These are phyloP conservation scores for Leucania comma DNA, from an alignment of 2,888 invertebrate species.

Conservation along the genomic window DNA sequence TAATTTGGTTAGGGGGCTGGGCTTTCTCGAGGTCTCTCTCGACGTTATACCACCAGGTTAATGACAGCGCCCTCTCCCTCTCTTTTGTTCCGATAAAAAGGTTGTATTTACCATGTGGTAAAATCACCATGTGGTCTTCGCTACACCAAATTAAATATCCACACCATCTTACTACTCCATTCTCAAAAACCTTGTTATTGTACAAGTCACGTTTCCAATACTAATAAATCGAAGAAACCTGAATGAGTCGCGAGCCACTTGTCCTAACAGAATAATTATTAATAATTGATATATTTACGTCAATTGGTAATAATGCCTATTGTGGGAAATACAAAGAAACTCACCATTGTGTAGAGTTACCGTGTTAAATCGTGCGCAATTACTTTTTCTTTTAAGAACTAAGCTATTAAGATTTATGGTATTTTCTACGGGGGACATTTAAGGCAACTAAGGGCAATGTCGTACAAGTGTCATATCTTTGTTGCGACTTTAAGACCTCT, in stretches of 20 bases:
- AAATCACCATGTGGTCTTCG: too few species aligned
- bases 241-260: slow-evolving; percentile 47
- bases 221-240: slow-evolving; percentile 13
- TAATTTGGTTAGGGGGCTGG: too few species aligned
- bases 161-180: too few species aligned
- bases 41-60: too few species aligned
- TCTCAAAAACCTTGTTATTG: too few species aligned
- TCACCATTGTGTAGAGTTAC: slow-evolving; percentile 44
- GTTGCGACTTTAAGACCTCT: too few species aligned
- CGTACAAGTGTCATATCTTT: neutral
- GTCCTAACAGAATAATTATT: slow-evolving; percentile 53
- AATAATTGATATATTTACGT: slow-evolving; percentile 60
- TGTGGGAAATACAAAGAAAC: slow-evolving; percentile 50
- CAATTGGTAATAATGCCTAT: slow-evolving; percentile 55
- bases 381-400: slow-evolving; percentile 35
- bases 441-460: neutral
- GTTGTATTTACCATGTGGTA: too few species aligned
- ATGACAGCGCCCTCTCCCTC: too few species aligned
- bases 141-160: too few species aligned
- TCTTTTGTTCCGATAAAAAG: too few species aligned
- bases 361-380: slow-evolving; percentile 55
- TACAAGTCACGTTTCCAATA: neutral
- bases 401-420: slow-evolving; percentile 34
- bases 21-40: too few species aligned
- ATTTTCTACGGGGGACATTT: slow-evolving; percentile 14